phyloP scores from a whole-genome alignment of 2,797 vertebrate species.

The Silurus aristotelis region DNA sequence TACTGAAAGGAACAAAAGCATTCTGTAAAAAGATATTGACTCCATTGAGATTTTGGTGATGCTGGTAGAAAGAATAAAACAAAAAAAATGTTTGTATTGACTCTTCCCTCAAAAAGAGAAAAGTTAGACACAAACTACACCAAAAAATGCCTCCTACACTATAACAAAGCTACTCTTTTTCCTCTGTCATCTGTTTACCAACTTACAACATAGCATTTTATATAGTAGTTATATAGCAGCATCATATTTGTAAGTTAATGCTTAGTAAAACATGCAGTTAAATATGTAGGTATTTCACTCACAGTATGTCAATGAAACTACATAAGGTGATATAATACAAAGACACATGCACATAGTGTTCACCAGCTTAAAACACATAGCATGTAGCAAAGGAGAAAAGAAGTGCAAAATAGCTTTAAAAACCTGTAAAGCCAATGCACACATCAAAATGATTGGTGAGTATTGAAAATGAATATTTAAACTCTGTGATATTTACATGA shows the following conservation, averaged over 20 bases:
- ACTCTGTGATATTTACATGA: no score
- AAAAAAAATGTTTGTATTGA: background rate
- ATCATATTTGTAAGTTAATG: background rate
- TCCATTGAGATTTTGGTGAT: background rate
- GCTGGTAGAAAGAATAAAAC: background rate
- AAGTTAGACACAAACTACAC: background rate
- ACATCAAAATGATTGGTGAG: background rate
- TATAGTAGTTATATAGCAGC: background rate
- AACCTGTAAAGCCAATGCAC: background rate
- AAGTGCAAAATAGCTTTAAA: background rate
- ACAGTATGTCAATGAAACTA: background rate
- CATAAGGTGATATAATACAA: background rate
- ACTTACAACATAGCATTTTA: background rate
- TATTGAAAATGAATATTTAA: background rate
- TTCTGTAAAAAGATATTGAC: background rate
- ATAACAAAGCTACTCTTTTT: background rate
- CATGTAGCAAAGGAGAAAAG: background rate
- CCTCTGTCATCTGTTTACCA: background rate
- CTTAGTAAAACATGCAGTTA: background rate
- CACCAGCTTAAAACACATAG: background rate
- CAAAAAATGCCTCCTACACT: background rate
- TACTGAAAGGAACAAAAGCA: background rate
- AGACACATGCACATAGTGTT: background rate
- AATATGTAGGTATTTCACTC: background rate
- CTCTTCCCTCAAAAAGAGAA: background rate